A percentile compares a stretch with the other conserved stretches of the same genome.
These are phyloP conservation scores for Sesia apiformis DNA, from an alignment of 2,888 invertebrate species.

Conservation along the genomic window DNA sequence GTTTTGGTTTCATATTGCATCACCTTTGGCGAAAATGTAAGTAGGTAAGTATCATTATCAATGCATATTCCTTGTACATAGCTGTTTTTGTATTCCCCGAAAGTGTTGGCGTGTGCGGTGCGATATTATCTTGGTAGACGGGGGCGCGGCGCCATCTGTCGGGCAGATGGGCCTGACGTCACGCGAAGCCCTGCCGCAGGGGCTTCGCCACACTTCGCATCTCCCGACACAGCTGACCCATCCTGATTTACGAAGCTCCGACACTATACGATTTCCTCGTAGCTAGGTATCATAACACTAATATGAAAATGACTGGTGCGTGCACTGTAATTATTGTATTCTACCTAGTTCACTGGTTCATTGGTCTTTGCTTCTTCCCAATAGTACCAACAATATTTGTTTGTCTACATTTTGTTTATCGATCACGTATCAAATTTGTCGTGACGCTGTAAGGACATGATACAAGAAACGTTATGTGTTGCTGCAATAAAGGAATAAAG, in stretches of 20 bases:
- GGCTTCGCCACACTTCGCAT: slow-evolving; percentile 47
- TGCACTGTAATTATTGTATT: background rate
- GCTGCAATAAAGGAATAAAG: too few relatives aligned
- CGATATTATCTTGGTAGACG: slow-evolving; percentile 57
- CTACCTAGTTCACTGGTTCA: too few relatives aligned
- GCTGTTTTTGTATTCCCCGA: slow-evolving; percentile 25
- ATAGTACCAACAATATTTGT: too few relatives aligned
- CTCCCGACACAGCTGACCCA: slow-evolving; percentile 50
- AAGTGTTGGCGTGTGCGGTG: slow-evolving; percentile 27
- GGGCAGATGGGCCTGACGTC: slow-evolving; percentile 70
- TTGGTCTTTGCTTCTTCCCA: too few relatives aligned
- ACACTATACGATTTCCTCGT: slow-evolving; percentile 28
- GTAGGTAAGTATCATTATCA: background rate
- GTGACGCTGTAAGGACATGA: too few relatives aligned
- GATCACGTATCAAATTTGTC: too few relatives aligned
- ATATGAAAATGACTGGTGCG: background rate
- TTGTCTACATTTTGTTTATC: too few relatives aligned
- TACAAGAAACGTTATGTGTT: too few relatives aligned
- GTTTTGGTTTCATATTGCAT: too few relatives aligned
- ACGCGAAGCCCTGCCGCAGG: slow-evolving; percentile 57
- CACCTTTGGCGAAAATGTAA: background rate
- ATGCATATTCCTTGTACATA: background rate
- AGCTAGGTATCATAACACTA: background rate
- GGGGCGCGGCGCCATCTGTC: slow-evolving; percentile 65
- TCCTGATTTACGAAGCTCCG: slow-evolving; percentile 49